Base-by-base conservation (phyloP, 2,797 vertebrate genomes). In the Gadopsis bispinosus region DNA sequence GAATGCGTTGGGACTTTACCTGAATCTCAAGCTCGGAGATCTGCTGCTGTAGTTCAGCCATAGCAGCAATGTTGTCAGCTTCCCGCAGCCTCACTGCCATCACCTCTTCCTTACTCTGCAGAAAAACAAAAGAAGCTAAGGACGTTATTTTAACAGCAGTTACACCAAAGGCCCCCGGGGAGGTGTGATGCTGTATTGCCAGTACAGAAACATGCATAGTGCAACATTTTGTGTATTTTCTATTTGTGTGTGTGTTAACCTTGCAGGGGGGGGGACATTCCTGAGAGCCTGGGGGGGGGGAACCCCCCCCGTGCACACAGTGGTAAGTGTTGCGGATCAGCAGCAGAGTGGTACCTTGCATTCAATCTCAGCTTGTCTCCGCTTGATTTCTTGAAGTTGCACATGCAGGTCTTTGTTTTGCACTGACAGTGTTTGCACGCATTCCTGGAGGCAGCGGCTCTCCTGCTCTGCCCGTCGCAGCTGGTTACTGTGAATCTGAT, bases 11-110 rank as follows among this genome's bases (percentile, higher is more conserved):
- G 53, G 71, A 82, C 64, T 67, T 85, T 94, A 99, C 98, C 97
- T 99, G 98, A 88, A 99, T 99, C 94, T 99, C 98, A 39, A 99
- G 94, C 85, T 99, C 98, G 35, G 98, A 98, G 86, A 99, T 97
- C 29, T 98, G 97, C 73, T 99, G 98, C 72, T 97, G 97, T 19
- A 99, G 96, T 22, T 99, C 98, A 13, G 98, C 98, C 95, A 99
- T 97, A n/a, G 96, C 96, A 62, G 98, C 98, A 2, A 99, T 98
- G 91, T 97, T 97, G 83, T 99, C 98, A 68, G 98, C 98, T 81
- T 99, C 98, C 47, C 98, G 94, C 74, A 99, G 95, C 81, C 98
- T 95, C 72, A 97, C 97, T 5, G 98, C 97, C 98, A 99, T 99
- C 89, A 99, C 97, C 83, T 99, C 97, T 90, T 99, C 98, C 80